phyloP scores from a whole-genome alignment of 2,113 vertebrate genomes.

The Cheirogaleus medius region DNA sequence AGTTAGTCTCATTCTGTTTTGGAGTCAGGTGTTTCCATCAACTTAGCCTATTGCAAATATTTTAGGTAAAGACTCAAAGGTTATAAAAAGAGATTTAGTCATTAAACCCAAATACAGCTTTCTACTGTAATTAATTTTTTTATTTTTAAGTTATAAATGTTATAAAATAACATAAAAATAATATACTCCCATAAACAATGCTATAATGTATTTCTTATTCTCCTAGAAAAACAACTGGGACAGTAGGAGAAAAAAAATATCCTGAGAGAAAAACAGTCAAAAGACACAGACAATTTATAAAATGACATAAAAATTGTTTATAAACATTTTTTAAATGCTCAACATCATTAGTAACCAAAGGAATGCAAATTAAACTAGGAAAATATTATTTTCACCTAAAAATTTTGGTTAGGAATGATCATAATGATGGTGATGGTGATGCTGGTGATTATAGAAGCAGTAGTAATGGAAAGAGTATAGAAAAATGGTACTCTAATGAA shows the following conservation, averaged over 20 bases:
- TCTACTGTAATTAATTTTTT: background rate
- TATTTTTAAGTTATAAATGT: slow-evolving; percentile 5
- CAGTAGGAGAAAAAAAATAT: background rate
- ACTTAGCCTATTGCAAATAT: slow-evolving; percentile 35
- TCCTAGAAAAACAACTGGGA: slow-evolving; percentile 7
- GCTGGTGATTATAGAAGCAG: background rate
- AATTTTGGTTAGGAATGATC: slow-evolving; percentile 8
- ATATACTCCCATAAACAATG: background rate
- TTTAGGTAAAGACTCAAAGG: slow-evolving; percentile 4
- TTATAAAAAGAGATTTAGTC: slow-evolving; percentile 15
- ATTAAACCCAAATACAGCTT: background rate
- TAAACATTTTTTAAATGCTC: background rate
- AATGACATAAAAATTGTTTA: background rate
- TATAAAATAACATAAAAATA: slow-evolving; percentile 15
- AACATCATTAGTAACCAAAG: background rate
- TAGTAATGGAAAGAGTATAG: background rate
- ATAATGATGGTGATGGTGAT: background rate
- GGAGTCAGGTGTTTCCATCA: background rate
- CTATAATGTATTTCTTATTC: background rate
- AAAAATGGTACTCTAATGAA: slow-evolving; percentile 12
- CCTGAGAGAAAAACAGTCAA: background rate
- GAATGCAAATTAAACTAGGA: background rate
- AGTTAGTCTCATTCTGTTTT: slow-evolving; percentile 18
- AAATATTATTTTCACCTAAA: slow-evolving; percentile 13
- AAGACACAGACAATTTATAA: background rate